Base-by-base conservation (phyloP, 2,797 vertebrate genomes). In the Rhabdophis nuchalis region DNA sequence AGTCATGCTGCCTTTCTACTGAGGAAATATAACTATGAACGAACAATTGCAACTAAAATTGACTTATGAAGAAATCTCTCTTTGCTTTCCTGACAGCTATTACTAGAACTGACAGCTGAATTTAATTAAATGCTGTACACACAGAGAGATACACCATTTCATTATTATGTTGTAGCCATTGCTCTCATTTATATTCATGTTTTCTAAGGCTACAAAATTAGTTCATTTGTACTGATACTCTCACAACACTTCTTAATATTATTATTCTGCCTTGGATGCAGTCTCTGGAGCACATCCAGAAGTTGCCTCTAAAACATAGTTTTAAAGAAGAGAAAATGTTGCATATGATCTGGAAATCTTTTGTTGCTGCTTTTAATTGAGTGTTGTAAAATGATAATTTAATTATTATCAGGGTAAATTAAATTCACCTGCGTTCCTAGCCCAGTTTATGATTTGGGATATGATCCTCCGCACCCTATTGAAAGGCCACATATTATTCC, bases 81-180 rank as follows among this genome's bases (percentile, higher is more conserved):
- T 93, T 41, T 3, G 7, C 93, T 93, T 20, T 16, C 16, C 92
- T 88, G 72, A 41, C 46, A 91, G 89, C 88, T 85, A 58, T 88
- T 53, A 46, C 72, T 16, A 94, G 36, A 94, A n/a, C 68, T 94
- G 93, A 93, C 94, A 85, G 86, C 85, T 91, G 93, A 90, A 58
- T 93, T 92, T 72, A 56, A 89, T 36, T 91, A 60, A 29, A 16
- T 5, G 46, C 89, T 82, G 9, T 93, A 94, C 93, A 20, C 20
- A 82, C 4, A 82, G 32, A 60, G 6, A 58, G 29, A 46, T 23
- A 82, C 72, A 82, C 92, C 54, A 90, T 94, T 92, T 95, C 52
- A n/a, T 46, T 94, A 95, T 94, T 5, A 12, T 88, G 93, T 95
- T 94, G 90, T 53, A 68, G 92, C 88, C 85, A 91, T 92, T 93